A percentile compares a stretch with the other conserved stretches of the same genome.
These are phyloP conservation scores for Copidosoma floridanum DNA, from an alignment of 1,140 invertebrate genomes.

Conservation along the genomic window DNA sequence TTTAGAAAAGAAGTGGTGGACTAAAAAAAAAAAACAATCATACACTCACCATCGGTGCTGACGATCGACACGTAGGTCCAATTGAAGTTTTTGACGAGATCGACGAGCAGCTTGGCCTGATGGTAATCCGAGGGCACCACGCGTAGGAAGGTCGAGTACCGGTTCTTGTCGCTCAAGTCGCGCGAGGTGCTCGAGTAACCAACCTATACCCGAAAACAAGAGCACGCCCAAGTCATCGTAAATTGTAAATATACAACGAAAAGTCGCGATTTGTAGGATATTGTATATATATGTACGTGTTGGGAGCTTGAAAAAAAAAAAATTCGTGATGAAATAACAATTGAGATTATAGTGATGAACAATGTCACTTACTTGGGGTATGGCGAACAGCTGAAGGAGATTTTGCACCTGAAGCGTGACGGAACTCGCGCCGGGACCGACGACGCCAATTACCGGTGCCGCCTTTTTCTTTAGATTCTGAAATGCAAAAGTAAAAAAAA, in stretches of 20 bases:
- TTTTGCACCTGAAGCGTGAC: constrained; percentile 76
- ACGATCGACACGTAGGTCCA: constrained; percentile 86
- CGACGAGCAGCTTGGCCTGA: constrained; percentile 76
- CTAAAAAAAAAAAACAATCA: too few species aligned
- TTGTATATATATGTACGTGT: too few species aligned
- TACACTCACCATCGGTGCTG: constrained; percentile 76
- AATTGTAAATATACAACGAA: too few species aligned
- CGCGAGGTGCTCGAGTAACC: constrained; percentile 79
- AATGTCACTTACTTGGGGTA: constrained; percentile 59
- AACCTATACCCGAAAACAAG: too few species aligned
- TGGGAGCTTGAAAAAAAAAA: too few species aligned
- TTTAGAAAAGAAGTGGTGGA: not conserved
- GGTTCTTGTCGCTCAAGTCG: constrained; percentile 75
- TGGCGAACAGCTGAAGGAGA: constrained; percentile 69
- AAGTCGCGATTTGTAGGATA: too few species aligned
- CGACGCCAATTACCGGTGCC: constrained; percentile 66
- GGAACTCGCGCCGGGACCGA: constrained; percentile 69
- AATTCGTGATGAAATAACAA: too few species aligned
- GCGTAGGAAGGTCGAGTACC: constrained; percentile 77
- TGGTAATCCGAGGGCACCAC: constrained; percentile 81
- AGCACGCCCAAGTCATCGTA: too few species aligned
- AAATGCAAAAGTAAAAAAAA: not conserved
- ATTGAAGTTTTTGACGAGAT: constrained; percentile 70
- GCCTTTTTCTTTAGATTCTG: constrained; percentile 43
- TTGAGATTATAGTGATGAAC: too few species aligned